Conservation (phyloP, 2,113 vertebrate genomes). For the Gavialis gangeticus region DNA sequence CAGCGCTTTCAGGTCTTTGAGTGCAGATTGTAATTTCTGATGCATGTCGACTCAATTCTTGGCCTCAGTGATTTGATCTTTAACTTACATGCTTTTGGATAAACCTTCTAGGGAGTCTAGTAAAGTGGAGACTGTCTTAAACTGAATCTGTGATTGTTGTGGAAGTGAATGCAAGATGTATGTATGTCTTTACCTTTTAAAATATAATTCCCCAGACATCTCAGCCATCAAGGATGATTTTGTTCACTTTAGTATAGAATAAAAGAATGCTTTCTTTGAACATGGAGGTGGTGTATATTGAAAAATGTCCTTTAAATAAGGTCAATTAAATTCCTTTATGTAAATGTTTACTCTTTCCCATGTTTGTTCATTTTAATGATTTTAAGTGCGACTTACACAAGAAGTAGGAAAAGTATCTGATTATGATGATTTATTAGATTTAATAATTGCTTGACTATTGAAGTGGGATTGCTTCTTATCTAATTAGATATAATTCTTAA, state of each 20-base stretch:
- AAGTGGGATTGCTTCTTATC: not conserved
- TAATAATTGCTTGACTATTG: not conserved
- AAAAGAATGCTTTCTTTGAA: not conserved
- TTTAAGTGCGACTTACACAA: not conserved
- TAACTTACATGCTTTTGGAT: not conserved
- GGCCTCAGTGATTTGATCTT: conserved; percentile 36
- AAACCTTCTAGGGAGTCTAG: conserved; percentile 25
- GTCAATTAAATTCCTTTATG: not conserved
- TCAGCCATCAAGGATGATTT: not conserved
- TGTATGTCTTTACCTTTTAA: not conserved
- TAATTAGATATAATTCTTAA: not conserved
- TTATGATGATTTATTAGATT: not conserved
- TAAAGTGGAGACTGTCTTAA: conserved; percentile 16
- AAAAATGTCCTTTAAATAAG: not conserved
- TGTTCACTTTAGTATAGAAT: not conserved
- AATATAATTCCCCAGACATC: not conserved
- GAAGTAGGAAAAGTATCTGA: not conserved
- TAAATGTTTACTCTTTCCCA: not conserved
- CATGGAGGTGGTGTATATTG: not conserved
- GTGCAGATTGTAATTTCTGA: conserved; percentile 28
- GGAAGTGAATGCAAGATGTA: not conserved
- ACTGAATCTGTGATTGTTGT: not conserved
- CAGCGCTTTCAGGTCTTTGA: not conserved
- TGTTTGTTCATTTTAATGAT: not conserved
- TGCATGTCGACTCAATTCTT: conserved; percentile 7